These are phyloP conservation scores for Stercorarius parasiticus DNA, from an alignment of 2,113 vertebrate genomes.

Conservation along the genomic window DNA sequence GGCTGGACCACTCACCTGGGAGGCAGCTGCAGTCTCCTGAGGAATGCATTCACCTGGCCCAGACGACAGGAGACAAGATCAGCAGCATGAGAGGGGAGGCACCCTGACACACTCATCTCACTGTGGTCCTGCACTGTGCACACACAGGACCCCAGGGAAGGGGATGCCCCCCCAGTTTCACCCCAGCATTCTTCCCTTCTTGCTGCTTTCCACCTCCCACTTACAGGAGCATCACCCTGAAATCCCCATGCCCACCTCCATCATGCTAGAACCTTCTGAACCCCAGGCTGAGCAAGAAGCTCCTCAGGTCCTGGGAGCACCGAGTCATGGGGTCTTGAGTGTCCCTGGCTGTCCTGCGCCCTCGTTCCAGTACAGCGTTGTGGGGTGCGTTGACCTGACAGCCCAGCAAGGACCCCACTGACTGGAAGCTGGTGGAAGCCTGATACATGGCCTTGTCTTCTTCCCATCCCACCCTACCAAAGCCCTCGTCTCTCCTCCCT, in stretches of 20 bases:
- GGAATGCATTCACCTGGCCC: constrained; percentile 83
- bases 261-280: not conserved
- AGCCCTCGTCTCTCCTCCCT: not conserved
- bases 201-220: not conserved
- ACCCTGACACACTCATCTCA: not conserved
- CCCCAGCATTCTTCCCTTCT: fast-evolving
- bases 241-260: not conserved
- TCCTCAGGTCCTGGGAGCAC: not conserved
- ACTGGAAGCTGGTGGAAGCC: not conserved
- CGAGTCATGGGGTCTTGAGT: not conserved
- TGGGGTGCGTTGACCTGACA: not conserved
- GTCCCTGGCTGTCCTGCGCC: not conserved
- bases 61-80: not conserved
- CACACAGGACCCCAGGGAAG: not conserved
- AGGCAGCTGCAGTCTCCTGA: constrained; percentile 44
- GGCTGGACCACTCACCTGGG: constrained; percentile 41
- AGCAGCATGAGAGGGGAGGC: not conserved
- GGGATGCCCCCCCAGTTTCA: not conserved
- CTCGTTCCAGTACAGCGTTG: fast-evolving
- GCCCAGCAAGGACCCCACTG: not conserved
- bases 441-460: not conserved
- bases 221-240: not conserved
- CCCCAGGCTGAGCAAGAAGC: not conserved
- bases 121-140: not conserved
- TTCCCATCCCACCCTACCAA: not conserved